Conservation (phyloP, 2,888 invertebrate genomes). For the Drosophila monieri region DNA sequence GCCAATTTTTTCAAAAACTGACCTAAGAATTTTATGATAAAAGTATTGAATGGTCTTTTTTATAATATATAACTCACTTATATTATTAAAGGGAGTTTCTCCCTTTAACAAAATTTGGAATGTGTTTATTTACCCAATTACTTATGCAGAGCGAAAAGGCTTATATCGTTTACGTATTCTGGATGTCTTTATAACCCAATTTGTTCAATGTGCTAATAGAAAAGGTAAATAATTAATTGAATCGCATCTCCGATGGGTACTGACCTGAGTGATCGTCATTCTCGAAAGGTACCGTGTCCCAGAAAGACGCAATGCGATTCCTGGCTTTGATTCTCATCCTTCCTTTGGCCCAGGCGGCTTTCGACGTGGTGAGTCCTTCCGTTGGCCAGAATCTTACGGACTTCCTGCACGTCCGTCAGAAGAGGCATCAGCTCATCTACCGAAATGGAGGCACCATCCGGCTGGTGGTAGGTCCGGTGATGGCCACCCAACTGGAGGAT, state of each 20-base stretch:
- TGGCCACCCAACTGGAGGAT: conserved; percentile 73
- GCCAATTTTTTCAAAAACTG: too few species aligned
- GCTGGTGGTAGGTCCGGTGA: conserved; percentile 65
- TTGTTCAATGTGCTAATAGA: conserved; percentile 17
- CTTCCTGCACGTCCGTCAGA: conserved; percentile 55
- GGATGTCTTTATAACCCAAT: conserved; percentile 32
- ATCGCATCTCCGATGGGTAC: conserved; percentile 9
- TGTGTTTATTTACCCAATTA: conserved; percentile 31
- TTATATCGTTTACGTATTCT: conserved; percentile 1
- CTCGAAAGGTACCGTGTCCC: conserved; percentile 10
- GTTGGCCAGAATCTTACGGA: conserved; percentile 51
- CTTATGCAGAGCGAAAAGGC: conserved; percentile 12
- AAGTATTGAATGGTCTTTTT: neutral
- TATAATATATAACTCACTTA: too few species aligned
- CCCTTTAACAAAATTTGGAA: too few species aligned
- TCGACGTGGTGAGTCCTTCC: conserved; percentile 35
- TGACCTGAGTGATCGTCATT: conserved; percentile 9
- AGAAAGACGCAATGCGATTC: conserved; percentile 22
- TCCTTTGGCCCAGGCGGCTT: conserved; percentile 26
- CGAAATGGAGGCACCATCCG: conserved; percentile 59
- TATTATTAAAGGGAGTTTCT: too few species aligned
- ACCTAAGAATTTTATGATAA: neutral
- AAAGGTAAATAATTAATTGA: conserved; percentile 7
- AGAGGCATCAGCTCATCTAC: conserved; percentile 56
- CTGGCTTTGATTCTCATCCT: conserved; percentile 18